Evolutionary conservation across 2,797 vertebrate species (phyloP).

Genomic region (Halcyon smyrnensis): DNA sequence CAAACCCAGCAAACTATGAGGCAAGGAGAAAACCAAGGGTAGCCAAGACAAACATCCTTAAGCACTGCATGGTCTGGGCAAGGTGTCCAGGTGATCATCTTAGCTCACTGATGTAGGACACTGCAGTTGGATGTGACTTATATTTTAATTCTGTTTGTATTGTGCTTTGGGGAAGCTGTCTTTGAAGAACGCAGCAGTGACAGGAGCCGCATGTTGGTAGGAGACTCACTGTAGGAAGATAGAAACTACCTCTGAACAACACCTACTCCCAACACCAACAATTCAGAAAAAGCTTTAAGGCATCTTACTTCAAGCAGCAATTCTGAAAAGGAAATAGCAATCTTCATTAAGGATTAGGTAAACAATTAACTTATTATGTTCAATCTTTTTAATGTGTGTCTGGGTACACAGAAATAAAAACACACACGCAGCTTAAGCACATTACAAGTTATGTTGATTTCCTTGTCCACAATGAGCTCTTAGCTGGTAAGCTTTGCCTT

Average conservation of each 20-base stretch:
- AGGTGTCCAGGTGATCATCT: not conserved
- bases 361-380: constrained; percentile 63
- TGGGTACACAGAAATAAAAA: constrained; percentile 21
- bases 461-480: not conserved
- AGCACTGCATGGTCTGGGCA: not conserved
- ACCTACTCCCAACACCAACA: not conserved
- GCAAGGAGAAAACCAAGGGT: not conserved
- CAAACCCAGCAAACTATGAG: not conserved
- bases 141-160: not conserved
- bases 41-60: too few species aligned
- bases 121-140: too few species aligned
- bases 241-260: not conserved
- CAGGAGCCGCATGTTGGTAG: fast-evolving
- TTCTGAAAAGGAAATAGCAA: constrained; percentile 51
- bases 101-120: not conserved
- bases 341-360: constrained; percentile 64
- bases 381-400: constrained; percentile 50
- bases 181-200: not conserved
- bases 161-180: not conserved
- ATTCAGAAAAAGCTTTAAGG: not conserved
- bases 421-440: constrained; percentile 5
- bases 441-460: not conserved
- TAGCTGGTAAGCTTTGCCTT: not conserved
- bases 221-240: fast-evolving
- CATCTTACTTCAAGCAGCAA: constrained; percentile 31